phyloP scores from a whole-genome alignment of 2,797 vertebrate genomes.

The Taenioides sp. region DNA sequence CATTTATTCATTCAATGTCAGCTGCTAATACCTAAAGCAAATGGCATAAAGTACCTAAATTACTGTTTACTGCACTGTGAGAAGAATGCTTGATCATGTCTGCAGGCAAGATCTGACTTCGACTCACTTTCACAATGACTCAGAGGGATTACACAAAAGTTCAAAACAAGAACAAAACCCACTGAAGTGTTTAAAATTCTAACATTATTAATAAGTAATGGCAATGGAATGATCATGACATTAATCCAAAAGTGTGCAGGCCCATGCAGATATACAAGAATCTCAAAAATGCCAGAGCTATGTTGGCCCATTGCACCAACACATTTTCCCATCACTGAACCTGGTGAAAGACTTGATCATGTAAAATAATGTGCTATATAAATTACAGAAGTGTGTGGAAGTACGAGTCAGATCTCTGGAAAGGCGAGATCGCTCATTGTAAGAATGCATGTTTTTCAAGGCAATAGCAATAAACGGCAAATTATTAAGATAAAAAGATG shows the following conservation, averaged over 20 bases:
- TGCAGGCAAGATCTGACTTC: background rate
- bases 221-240: background rate
- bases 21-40: background rate
- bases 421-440: no score
- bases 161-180: background rate
- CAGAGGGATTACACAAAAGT: background rate
- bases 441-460: no score
- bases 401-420: no score
- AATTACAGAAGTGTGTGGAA: no score
- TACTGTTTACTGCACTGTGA: background rate
- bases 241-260: background rate
- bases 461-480: no score
- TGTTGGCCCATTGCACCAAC: background rate
- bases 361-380: no score
- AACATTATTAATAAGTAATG: background rate
- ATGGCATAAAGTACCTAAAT: background rate
- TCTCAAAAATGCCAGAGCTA: background rate
- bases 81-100: background rate
- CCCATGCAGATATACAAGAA: background rate
- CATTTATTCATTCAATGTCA: no score
- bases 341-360: background rate
- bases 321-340: background rate
- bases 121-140: constrained; percentile 5
- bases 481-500: no score
- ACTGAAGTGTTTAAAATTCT: background rate